These are phyloP conservation scores for Drosophila ironensis DNA, from an alignment of 1,140 invertebrate genomes.

Conservation along the genomic window DNA sequence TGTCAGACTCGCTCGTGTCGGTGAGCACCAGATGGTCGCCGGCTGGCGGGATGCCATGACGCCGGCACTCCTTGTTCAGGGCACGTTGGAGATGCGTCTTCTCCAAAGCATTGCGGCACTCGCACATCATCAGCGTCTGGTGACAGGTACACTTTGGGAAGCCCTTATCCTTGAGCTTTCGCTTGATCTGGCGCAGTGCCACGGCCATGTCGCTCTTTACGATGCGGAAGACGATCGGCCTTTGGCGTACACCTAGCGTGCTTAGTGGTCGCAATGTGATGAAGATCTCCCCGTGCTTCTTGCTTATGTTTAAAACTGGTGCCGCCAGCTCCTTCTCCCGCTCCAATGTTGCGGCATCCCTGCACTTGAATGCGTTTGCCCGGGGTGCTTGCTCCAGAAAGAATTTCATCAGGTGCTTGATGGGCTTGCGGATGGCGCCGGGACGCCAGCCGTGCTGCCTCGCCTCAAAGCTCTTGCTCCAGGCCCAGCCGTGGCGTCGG, in stretches of 20 bases:
- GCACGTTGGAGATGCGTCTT: slow-evolving; percentile 45
- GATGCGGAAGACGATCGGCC: slow-evolving; percentile 68
- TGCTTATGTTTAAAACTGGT: slow-evolving; percentile 61
- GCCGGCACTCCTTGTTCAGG: slow-evolving; percentile 51
- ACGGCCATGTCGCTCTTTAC: slow-evolving; percentile 53
- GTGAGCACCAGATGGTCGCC: slow-evolving; percentile 49
- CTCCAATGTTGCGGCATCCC: background rate
- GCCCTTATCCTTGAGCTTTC: slow-evolving; percentile 54
- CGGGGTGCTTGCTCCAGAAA: slow-evolving; percentile 51
- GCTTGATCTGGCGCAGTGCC: slow-evolving; percentile 53
- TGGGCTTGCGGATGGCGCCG: slow-evolving; percentile 65
- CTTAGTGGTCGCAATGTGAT: slow-evolving; percentile 53
- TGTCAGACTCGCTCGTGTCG: slow-evolving; percentile 73
- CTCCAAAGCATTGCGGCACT: slow-evolving; percentile 49
- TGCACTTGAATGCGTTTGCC: slow-evolving; percentile 16
- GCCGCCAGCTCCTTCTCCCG: slow-evolving; percentile 2
- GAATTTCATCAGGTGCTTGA: slow-evolving; percentile 69
- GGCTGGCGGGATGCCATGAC: slow-evolving; percentile 32
- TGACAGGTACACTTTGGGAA: slow-evolving; percentile 71
- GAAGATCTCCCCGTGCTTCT: slow-evolving; percentile 65
- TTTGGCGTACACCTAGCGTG: slow-evolving; percentile 12
- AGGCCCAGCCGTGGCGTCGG: slow-evolving; percentile 69
- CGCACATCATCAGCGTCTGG: slow-evolving; percentile 56
- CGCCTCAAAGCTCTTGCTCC: slow-evolving; percentile 37
- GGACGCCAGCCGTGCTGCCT: slow-evolving; percentile 64